A percentile compares a stretch with the other conserved stretches of the same genome.
phyloP scores from a whole-genome alignment of 2,797 vertebrate species.

The Pogonophryne albipinna region DNA sequence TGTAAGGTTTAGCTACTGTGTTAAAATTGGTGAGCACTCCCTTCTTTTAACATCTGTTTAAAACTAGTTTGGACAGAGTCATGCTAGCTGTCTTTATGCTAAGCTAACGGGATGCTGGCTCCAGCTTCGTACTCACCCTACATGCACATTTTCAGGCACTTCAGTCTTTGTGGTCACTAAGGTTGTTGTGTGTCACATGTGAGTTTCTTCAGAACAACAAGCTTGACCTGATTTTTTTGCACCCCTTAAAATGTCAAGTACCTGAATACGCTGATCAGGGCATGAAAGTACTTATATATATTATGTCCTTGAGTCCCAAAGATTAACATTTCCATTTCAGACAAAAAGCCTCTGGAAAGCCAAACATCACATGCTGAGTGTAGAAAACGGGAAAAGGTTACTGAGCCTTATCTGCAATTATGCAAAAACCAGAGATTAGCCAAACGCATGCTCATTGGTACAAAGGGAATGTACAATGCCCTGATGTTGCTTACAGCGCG shows the following conservation, averaged over 20 bases:
- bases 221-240: constrained; percentile 70
- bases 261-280: constrained; percentile 76
- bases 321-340: constrained; percentile 80
- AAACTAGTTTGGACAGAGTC: too few species aligned
- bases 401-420: constrained; percentile 82
- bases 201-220: constrained; percentile 38
- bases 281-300: constrained; percentile 79
- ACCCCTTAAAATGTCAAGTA: constrained; percentile 79
- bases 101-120: too few species aligned
- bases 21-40: too few species aligned
- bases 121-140: too few species aligned
- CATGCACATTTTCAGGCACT: background rate
- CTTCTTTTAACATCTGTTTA: too few species aligned
- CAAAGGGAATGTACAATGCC: constrained; percentile 68
- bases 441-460: constrained; percentile 60
- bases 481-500: constrained; percentile 67
- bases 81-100: too few species aligned
- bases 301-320: constrained; percentile 75
- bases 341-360: constrained; percentile 59
- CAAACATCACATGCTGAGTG: constrained; percentile 74
- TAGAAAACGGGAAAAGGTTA: constrained; percentile 80
- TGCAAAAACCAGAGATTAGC: constrained; percentile 74
- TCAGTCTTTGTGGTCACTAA: constrained; percentile 1
- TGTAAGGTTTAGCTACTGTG: too few species aligned
- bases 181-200: background rate